Evolutionary conservation across 1,140 invertebrate species (phyloP).

Genomic region (Physella acuta): DNA sequence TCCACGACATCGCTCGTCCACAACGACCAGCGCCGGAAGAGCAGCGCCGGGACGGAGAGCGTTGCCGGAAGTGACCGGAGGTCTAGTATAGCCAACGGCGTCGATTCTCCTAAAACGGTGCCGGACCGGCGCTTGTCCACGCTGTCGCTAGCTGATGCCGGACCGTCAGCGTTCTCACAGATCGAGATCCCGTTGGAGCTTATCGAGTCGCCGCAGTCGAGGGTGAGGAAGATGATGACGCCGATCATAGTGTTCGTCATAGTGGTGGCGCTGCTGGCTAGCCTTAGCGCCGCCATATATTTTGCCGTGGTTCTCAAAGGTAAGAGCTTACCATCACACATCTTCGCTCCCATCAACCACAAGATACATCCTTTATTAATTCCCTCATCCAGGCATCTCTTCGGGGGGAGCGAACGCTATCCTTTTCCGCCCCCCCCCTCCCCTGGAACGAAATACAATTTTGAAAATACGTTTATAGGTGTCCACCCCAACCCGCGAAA

Average conservation of each 20-base stretch:
- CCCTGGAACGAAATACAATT: no score
- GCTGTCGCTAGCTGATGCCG: background rate
- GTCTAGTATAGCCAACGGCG: background rate
- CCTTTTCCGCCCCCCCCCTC: no score
- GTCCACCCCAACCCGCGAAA: no score
- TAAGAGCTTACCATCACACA: background rate
- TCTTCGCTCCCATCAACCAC: no score
- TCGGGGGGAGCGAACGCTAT: no score
- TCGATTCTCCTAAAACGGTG: background rate
- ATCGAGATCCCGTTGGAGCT: background rate
- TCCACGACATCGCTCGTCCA: background rate
- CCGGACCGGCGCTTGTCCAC: background rate
- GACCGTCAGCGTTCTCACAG: background rate
- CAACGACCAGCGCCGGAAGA: background rate
- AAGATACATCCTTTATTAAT: no score
- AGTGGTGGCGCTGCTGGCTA: background rate
- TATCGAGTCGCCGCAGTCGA: background rate
- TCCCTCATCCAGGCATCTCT: no score
- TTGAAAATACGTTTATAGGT: no score
- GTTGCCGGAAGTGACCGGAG: background rate
- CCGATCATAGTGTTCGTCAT: background rate
- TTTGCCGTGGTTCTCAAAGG: background rate
- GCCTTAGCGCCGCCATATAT: background rate
- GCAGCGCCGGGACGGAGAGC: background rate
- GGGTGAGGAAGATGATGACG: background rate